A percentile compares a stretch with the other conserved stretches of the same genome.
These are phyloP conservation scores for Nicator chloris DNA, from an alignment of 2,113 vertebrate genomes.

Conservation along the genomic window DNA sequence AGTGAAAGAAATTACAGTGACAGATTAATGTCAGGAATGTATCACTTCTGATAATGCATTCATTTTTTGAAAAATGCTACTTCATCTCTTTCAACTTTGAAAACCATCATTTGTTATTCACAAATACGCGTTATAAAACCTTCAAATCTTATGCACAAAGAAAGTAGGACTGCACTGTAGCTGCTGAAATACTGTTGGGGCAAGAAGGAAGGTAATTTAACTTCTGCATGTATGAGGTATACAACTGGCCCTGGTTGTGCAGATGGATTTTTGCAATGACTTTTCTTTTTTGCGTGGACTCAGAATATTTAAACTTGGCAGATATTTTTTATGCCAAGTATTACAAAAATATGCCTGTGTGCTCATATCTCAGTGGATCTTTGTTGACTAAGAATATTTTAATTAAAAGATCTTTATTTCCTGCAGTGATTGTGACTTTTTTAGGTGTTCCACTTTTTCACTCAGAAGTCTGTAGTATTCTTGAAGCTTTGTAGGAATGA, in stretches of 20 bases:
- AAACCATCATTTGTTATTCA: not conserved
- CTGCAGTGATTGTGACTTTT: not conserved
- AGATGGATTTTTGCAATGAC: not conserved
- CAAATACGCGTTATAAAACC: not conserved
- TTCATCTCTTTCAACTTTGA: not conserved
- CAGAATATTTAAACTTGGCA: not conserved
- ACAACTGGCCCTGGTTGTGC: not conserved
- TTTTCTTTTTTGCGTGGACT: not conserved
- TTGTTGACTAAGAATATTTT: not conserved
- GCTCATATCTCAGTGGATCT: not conserved
- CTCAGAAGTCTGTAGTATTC: slow-evolving; percentile 21
- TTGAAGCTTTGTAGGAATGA: slow-evolving; percentile 23
- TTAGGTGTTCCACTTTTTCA: not conserved
- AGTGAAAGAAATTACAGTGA: not conserved
- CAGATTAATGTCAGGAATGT: not conserved
- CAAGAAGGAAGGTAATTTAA: not conserved
- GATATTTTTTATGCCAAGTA: not conserved
- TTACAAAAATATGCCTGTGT: not conserved
- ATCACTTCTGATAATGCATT: not conserved
- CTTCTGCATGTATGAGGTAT: not conserved
- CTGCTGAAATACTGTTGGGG: not conserved
- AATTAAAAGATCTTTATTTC: not conserved
- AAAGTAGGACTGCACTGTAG: not conserved
- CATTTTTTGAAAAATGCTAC: not conserved
- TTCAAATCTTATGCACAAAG: not conserved